Conservation (phyloP, 1,140 invertebrate genomes). For the Panagrolaimus sp. region DNA sequence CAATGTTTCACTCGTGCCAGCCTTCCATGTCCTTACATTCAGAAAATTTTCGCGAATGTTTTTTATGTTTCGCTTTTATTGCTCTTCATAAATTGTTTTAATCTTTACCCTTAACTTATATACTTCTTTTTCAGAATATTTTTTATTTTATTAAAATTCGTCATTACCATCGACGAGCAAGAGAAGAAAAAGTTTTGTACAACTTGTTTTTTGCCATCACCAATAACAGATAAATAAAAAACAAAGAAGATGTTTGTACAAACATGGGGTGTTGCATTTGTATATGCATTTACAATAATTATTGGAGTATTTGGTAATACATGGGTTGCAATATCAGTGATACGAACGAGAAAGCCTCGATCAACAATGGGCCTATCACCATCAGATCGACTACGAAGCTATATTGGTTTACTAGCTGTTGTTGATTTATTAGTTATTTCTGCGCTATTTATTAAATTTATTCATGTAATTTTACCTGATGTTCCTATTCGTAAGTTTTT, state of each 20-base stretch:
- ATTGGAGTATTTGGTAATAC: conserved; percentile 38
- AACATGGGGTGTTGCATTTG: conserved; percentile 1
- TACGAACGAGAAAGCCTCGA: conserved; percentile 26
- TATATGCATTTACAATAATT: conserved; percentile 32
- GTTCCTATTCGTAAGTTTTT: conserved; percentile 34
- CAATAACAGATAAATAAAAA: no score
- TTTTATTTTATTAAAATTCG: conserved; percentile 81
- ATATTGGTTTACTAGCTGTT: conserved; percentile 51
- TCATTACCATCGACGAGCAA: conserved; percentile 93
- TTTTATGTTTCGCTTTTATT: background rate
- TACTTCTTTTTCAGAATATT: conserved; percentile 68
- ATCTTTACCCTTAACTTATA: conserved; percentile 50
- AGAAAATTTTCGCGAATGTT: conserved; percentile 65
- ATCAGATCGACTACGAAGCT: conserved; percentile 35
- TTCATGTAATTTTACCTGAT: conserved; percentile 45
- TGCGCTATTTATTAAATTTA: conserved; percentile 38
- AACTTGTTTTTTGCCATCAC: no score
- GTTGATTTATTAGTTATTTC: conserved; percentile 52
- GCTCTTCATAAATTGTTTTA: no score
- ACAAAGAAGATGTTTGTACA: no score
- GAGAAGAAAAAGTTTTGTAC: no score
- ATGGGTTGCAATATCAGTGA: conserved; percentile 43
- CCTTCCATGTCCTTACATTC: conserved; percentile 80
- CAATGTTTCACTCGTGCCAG: conserved; percentile 82
- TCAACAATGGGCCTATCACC: conserved; percentile 17